Evolutionary conservation across 2,113 vertebrate genomes (phyloP), one percentile per base, ranked within the genome.

Genomic region (Xiphorhynchus elegans): DNA sequence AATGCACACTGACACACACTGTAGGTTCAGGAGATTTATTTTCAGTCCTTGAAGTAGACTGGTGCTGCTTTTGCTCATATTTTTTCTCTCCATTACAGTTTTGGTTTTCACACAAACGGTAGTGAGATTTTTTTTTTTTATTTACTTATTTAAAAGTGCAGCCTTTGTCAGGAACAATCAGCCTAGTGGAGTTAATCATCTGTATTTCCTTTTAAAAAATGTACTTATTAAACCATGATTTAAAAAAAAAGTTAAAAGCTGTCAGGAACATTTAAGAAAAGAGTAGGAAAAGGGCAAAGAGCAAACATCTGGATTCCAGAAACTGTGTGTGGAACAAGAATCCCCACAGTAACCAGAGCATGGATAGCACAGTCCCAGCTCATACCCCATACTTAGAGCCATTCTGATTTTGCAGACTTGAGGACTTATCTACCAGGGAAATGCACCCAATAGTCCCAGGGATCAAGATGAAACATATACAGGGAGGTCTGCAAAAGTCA

Each of bases 151-250:
- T 67, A 52, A 79, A 90, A 96, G 80, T 93, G 85, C 92, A 87
- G 96, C 96, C 90, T 96, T 96, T 96, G 95, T 92, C 92, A 95
- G 86, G 90, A 94, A 64, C 73, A 81, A 68, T 85, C 73, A 95
- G 89, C 87, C 68, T 77, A 96, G 90, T 74, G 42, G 68, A 95
- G 85, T 95, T 90, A 96, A 96, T 94, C 52, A 92, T 70, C 88
- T 58, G 35, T 55, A 63, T 81, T 89, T 91, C 76, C 56, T 86
- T 94, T 50, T 24, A 20, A 74, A 95, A 95, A 91, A 82, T 6
- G 53, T 87, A 91, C 50, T 94, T 88, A 89, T 87, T 94, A 92
- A 95, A 96, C 31, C 17, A 52, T 56, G 77, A 93, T 95, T 96
- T 86, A 1, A 44, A 49, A 79, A 79, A 94, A 84, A 94, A 79